Base-by-base conservation (phyloP, 2,797 vertebrate genomes). In the Etheostoma nigrum region DNA sequence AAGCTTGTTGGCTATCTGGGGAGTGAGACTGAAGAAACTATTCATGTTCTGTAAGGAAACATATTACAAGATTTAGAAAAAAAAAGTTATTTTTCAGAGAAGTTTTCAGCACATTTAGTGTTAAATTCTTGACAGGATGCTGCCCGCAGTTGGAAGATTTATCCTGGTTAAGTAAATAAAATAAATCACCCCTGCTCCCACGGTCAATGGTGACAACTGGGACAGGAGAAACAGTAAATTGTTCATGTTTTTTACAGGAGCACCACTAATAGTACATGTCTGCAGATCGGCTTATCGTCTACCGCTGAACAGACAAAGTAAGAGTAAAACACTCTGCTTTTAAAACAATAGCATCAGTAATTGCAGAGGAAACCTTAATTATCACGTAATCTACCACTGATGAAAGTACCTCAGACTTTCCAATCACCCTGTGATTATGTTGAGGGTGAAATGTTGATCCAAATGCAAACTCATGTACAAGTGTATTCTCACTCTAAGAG, bases 221-320 rank as follows among this genome's bases (percentile, higher is more conserved):
- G 66, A 64, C 47, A 63, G 67, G 74, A 79, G 57, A 68, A 76
- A 76, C 79, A 79, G 49, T 42, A n/a, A 12, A 53, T 74, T 61
- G 21, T 30, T 74, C 48, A 58, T 87, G 79, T 87, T 84, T 88
- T 23, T 75, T 62, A 81, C 71, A 86, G 47, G 23, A 62, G 68
- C 54, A 64, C 72, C 63, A 68, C 81, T 65, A 83, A 85, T 59
- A 51, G 6, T 13, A 9, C 58, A 73, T 7, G 60, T 74, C 64
- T 54, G 25, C n/a, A 67, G 40, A 67, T 74, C 60, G 68, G 19
- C 64, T 48, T 60, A 25, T 81, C 59, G 68, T 79, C 53, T 67
- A 61, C n/a, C 44, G 9, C 27, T 23, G 4, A 59, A 44, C 58
- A 70, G 30, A 7, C 6, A n/a, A 12, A 57, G 23, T 18, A n/a